These are phyloP conservation scores for Plodia interpunctella DNA, from an alignment of 1,140 invertebrate species.

Conservation along the genomic window DNA sequence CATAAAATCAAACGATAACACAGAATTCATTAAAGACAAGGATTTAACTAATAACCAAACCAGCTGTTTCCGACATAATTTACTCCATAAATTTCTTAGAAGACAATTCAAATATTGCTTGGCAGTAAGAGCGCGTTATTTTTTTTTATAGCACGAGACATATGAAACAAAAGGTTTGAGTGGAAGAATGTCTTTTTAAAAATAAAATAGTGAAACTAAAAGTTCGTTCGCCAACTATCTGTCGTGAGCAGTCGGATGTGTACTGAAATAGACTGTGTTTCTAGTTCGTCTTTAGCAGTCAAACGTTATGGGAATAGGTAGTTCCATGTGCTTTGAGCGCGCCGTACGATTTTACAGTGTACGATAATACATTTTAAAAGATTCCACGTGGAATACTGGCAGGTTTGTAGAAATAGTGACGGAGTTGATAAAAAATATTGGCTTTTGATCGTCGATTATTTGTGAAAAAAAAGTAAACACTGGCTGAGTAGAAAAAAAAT, in stretches of 20 bases:
- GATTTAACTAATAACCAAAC: constrained; percentile 9
- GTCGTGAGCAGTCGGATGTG: constrained; percentile 45
- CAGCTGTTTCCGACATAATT: constrained; percentile 15
- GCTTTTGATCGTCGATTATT: too few relatives aligned
- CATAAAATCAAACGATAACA: too few relatives aligned
- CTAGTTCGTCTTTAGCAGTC: constrained; percentile 45
- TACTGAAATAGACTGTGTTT: constrained; percentile 53
- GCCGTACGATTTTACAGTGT: constrained; percentile 18
- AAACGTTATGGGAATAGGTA: constrained; percentile 21
- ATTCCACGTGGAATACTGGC: too few relatives aligned
- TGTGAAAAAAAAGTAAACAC: too few relatives aligned
- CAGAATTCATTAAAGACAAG: constrained; percentile 2
- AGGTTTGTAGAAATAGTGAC: too few relatives aligned
- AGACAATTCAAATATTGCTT: constrained; percentile 15
- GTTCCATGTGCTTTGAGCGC: neutral
- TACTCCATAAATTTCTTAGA: constrained; percentile 15
- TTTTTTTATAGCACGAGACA: constrained; percentile 15
- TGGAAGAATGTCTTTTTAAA: constrained; percentile 51
- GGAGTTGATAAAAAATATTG: too few relatives aligned
- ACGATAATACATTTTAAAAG: neutral
- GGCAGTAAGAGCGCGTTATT: constrained; percentile 12
- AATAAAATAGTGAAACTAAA: constrained; percentile 53
- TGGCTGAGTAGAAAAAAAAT: too few relatives aligned
- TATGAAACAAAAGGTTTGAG: constrained; percentile 49
- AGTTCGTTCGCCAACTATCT: constrained; percentile 59